A percentile compares a stretch with the other conserved stretches of the same genome.
phyloP scores from a whole-genome alignment of 1,140 invertebrate species.

The Battus philenor region DNA sequence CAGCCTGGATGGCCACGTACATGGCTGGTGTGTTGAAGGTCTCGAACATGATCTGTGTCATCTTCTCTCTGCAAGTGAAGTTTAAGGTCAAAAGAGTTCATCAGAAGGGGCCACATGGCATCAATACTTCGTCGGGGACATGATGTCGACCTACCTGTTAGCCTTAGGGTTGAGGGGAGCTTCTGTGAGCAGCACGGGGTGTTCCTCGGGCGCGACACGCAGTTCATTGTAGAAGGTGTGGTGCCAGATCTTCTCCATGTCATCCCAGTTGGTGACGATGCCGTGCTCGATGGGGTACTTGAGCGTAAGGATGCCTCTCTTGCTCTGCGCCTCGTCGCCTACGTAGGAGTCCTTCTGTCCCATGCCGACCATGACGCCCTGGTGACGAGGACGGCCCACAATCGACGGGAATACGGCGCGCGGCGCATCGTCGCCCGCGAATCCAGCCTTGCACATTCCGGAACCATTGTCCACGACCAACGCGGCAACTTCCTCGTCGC shows the following conservation, averaged over 20 bases:
- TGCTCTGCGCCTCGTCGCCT: slow-evolving; percentile 93
- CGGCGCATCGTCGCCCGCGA: slow-evolving; percentile 93
- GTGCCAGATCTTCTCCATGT: slow-evolving; percentile 96
- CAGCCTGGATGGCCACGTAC: slow-evolving; percentile 93
- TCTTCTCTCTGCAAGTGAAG: slow-evolving; percentile 78
- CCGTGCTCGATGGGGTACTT: slow-evolving; percentile 97
- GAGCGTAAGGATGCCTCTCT: slow-evolving; percentile 91
- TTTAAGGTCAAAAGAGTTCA: slow-evolving; percentile 7
- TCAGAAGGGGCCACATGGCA: not conserved
- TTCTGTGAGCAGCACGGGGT: slow-evolving; percentile 94
- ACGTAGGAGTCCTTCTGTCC: slow-evolving; percentile 94
- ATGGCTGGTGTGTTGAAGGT: slow-evolving; percentile 90
- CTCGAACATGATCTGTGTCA: slow-evolving; percentile 88
- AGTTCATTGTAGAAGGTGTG: slow-evolving; percentile 92
- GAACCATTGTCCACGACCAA: slow-evolving; percentile 93
- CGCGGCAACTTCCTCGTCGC: slow-evolving; percentile 87
- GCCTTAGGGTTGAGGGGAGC: slow-evolving; percentile 95
- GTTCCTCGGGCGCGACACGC: slow-evolving; percentile 94
- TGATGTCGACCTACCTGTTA: slow-evolving; percentile 80
- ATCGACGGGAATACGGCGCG: slow-evolving; percentile 92
- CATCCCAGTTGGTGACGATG: slow-evolving; percentile 97
- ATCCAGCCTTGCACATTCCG: slow-evolving; percentile 97
- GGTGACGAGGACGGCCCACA: slow-evolving; percentile 88
- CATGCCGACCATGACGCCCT: slow-evolving; percentile 96
- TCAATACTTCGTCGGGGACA: too few relatives aligned